Conservation (phyloP, 2,113 vertebrate species). For the Peucedramus taeniatus region DNA sequence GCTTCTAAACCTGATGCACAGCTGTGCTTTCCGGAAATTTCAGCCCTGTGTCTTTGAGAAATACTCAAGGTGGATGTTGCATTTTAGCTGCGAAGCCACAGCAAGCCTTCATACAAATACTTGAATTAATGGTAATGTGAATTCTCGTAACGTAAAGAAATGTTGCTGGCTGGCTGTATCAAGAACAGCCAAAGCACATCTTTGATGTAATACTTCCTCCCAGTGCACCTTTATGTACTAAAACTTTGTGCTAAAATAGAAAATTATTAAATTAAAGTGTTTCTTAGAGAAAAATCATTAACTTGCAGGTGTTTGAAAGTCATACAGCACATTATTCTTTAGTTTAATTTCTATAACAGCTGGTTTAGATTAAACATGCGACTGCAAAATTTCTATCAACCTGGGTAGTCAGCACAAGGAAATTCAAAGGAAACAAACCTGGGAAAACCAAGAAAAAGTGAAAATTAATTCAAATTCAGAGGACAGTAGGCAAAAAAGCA, state of each 20-base stretch:
- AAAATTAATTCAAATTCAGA: background rate
- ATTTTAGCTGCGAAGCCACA: background rate
- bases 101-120: background rate
- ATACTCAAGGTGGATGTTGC: background rate
- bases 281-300: background rate
- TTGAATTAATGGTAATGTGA: accelerated
- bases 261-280: background rate
- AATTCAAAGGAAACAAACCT: background rate
- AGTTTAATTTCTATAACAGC: background rate
- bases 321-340: background rate
- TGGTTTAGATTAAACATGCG: background rate
- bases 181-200: background rate
- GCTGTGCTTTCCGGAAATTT: background rate
- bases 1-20: accelerated
- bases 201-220: background rate
- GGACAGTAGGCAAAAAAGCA: background rate
- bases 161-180: background rate
- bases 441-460: background rate
- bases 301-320: background rate
- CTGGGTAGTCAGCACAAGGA: accelerated
- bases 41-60: background rate
- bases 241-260: background rate
- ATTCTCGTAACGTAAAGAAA: background rate
- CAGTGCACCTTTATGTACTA: background rate
- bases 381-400: background rate